These are phyloP conservation scores for Phoeniculus purpureus DNA, from an alignment of 2,797 vertebrate genomes.

Conservation along the genomic window DNA sequence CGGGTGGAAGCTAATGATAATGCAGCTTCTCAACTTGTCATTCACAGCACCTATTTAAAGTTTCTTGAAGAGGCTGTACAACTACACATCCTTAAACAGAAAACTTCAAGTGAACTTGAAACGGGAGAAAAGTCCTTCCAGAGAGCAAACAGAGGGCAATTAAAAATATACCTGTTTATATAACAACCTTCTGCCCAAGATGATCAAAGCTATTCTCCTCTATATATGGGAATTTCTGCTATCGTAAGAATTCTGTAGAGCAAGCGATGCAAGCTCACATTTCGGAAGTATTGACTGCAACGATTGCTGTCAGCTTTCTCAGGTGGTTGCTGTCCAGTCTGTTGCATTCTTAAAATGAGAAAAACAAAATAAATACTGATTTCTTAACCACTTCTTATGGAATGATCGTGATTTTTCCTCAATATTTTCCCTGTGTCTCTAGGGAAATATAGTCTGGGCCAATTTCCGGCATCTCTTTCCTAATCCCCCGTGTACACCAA, in stretches of 20 bases:
- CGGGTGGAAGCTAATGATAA: conserved; percentile 1
- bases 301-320: conserved; percentile 26
- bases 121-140: conserved; percentile 11
- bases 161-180: neutral
- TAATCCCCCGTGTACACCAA: conserved; percentile 42
- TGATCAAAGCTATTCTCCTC: neutral
- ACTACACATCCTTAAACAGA: neutral
- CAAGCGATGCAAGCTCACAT: neutral
- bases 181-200: neutral
- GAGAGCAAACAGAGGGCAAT: neutral
- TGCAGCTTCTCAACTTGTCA: neutral
- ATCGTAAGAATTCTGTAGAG: neutral
- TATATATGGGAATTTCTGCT: neutral
- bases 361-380: neutral
- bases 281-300: conserved; percentile 16
- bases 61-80: neutral
- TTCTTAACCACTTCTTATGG: conserved; percentile 52
- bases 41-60: neutral
- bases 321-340: neutral
- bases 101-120: conserved; percentile 1
- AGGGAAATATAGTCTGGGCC: conserved; percentile 66
- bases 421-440: conserved; percentile 23
- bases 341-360: neutral
- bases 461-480: conserved; percentile 55
- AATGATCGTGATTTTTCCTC: conserved; percentile 56